Evolutionary conservation across 2,113 vertebrate genomes (phyloP).

Genomic region (Harpagus bidentatus): DNA sequence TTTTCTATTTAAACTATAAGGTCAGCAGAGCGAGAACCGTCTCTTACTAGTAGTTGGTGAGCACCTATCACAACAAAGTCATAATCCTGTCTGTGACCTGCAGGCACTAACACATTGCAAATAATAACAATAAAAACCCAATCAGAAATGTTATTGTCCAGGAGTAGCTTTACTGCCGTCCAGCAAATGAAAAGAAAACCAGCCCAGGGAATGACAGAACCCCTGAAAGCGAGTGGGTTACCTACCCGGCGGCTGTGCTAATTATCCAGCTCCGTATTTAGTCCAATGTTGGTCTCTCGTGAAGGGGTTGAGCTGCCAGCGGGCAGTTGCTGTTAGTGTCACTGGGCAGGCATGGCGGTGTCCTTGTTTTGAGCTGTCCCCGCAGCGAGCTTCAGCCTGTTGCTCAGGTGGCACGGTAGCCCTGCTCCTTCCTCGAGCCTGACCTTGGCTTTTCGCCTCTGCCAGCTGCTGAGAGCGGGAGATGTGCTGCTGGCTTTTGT

Average conservation of each 20-base stretch:
- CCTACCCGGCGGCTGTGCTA: background rate
- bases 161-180: conserved; percentile 7
- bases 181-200: background rate
- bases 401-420: background rate
- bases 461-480: background rate
- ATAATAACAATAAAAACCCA: conserved; percentile 47
- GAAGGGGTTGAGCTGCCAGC: background rate
- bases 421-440: background rate
- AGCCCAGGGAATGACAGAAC: background rate
- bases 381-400: background rate
- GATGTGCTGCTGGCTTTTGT: background rate
- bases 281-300: background rate
- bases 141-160: conserved; percentile 36
- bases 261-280: background rate
- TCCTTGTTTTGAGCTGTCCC: background rate
- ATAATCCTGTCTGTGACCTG: conserved; percentile 34
- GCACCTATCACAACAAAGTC: conserved; percentile 16
- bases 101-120: conserved; percentile 14
- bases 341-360: background rate
- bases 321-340: background rate
- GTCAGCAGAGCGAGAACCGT: background rate
- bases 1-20: conserved; percentile 7
- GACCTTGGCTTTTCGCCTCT: background rate
- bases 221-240: background rate
- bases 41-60: background rate